phyloP scores from a whole-genome alignment of 2,888 invertebrate species.

The Aelia acuminata region DNA sequence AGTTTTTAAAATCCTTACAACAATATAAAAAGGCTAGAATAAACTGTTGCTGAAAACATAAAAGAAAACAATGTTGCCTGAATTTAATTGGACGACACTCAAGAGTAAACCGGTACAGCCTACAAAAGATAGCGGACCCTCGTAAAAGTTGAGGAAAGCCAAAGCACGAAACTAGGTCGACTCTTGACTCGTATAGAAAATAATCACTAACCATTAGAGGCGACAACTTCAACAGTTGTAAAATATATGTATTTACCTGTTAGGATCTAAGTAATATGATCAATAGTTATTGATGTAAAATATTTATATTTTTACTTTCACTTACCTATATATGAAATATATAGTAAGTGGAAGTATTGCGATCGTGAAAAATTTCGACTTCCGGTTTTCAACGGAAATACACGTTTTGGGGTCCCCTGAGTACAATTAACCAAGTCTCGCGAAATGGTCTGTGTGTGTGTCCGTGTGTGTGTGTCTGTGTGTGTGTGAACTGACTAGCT shows the following conservation, averaged over 20 bases:
- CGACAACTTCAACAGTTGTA: neutral
- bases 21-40: neutral
- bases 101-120: neutral
- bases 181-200: neutral
- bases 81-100: constrained; percentile 5
- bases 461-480: no score
- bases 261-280: no score
- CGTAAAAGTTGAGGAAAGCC: neutral
- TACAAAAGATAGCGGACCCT: neutral
- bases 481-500: no score
- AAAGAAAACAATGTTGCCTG: neutral
- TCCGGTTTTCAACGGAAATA: no score
- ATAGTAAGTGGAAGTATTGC: no score
- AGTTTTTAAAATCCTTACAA: neutral
- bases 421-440: no score
- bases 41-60: neutral
- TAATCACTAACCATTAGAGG: neutral
- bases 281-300: no score
- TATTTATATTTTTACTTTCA: no score
- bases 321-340: no score
- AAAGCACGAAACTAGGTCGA: neutral
- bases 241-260: neutral
- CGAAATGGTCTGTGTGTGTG: no score
- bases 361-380: no score
- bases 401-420: no score